Conservation (phyloP, 92 coral and sea anemone species). For the Virgularia gustaviana region DNA sequence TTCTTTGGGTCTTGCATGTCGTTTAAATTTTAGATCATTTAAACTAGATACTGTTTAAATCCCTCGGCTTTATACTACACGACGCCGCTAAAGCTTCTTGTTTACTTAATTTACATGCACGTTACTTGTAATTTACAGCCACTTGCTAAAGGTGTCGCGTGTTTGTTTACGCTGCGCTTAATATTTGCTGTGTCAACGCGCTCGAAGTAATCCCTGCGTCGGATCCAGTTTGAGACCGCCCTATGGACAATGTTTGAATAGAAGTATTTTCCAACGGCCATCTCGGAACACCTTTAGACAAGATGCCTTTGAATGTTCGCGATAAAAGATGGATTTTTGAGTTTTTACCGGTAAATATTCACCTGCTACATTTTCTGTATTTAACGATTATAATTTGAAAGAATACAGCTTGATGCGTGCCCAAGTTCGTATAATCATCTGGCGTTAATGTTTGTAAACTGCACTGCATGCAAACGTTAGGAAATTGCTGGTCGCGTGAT, state of each 20-base stretch:
- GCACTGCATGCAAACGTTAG: too few relatives aligned
- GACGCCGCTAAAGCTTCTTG: background rate
- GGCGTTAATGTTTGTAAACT: too few relatives aligned
- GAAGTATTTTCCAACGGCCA: background rate
- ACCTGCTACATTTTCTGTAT: background rate
- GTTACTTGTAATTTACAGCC: background rate
- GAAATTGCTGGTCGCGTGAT: too few relatives aligned
- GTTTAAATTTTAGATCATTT: too few relatives aligned
- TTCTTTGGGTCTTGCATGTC: too few relatives aligned
- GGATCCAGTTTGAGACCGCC: background rate
- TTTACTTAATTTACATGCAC: constrained; percentile 18
- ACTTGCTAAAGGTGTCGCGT: constrained; percentile 2
- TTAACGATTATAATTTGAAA: background rate
- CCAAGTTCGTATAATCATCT: too few relatives aligned
- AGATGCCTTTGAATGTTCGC: constrained; percentile 65
- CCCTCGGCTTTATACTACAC: background rate
- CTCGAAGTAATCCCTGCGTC: background rate
- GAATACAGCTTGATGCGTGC: background rate
- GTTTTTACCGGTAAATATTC: constrained; percentile 83
- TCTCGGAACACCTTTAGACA: constrained; percentile 8
- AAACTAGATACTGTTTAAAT: background rate
- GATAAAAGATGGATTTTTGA: constrained; percentile 98
- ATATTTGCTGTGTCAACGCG: constrained; percentile 1
- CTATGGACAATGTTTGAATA: background rate
- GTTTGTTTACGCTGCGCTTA: constrained; percentile 26